Evolutionary conservation across 1,140 invertebrate species (phyloP).

Genomic region (Drosophila nannoptera): DNA sequence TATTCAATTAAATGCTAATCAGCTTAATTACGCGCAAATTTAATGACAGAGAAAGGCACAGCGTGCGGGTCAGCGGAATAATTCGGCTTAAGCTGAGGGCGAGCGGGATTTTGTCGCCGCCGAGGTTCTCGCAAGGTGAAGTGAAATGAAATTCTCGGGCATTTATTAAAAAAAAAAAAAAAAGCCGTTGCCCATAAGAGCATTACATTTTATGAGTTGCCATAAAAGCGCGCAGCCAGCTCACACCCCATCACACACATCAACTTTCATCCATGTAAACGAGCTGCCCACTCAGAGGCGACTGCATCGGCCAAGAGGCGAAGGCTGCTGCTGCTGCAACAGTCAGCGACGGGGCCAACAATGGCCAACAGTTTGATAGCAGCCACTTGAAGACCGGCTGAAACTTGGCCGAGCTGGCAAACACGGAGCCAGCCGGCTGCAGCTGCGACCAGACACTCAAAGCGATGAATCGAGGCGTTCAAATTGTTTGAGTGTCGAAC

Average conservation of each 20-base stretch:
- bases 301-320: background rate
- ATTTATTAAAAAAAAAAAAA: conserved; percentile 39
- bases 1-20: conserved; percentile 43
- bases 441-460: conserved; percentile 15
- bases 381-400: conserved; percentile 14
- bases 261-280: background rate
- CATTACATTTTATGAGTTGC: conserved; percentile 14
- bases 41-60: background rate
- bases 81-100: background rate
- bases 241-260: conserved; percentile 1
- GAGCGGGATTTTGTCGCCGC: background rate
- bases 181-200: conserved; percentile 7
- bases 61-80: background rate
- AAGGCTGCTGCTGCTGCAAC: conserved; percentile 26
- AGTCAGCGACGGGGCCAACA: conserved; percentile 37
- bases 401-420: conserved; percentile 25
- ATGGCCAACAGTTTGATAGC: conserved; percentile 17
- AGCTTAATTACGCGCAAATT: conserved; percentile 38
- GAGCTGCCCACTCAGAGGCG: background rate
- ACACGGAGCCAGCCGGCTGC: conserved; percentile 4
- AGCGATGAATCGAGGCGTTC: conserved; percentile 50
- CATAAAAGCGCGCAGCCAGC: conserved; percentile 23
- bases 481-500: conserved; percentile 40
- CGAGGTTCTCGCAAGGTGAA: background rate
- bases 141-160: background rate